Evolutionary conservation across 2,797 vertebrate species (phyloP).

Genomic region (Loris lydekkerianus): DNA sequence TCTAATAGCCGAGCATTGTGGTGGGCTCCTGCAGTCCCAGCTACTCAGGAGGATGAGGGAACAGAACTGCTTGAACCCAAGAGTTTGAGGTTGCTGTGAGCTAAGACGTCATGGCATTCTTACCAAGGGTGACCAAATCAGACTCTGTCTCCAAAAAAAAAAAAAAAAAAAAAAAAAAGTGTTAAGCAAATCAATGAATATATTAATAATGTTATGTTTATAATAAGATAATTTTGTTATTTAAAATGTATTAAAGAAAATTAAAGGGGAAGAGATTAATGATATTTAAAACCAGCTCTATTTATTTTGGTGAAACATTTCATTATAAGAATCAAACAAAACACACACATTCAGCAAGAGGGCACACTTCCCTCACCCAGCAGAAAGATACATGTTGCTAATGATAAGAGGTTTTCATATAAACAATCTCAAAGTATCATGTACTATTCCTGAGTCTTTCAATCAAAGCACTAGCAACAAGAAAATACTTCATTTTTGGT

Average conservation of each 20-base stretch:
- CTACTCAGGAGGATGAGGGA: too few relatives aligned
- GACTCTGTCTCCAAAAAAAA: too few relatives aligned
- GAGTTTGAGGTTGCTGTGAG: too few relatives aligned
- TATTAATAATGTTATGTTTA: background rate
- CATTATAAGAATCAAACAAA: constrained; percentile 69
- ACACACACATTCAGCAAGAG: constrained; percentile 26
- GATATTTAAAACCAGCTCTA: background rate
- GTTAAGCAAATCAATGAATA: constrained; percentile 11
- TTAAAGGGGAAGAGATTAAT: background rate
- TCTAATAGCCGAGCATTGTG: too few relatives aligned
- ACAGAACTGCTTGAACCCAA: too few relatives aligned
- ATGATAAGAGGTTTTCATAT: constrained; percentile 5
- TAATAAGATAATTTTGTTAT: background rate
- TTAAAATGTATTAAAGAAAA: constrained; percentile 32
- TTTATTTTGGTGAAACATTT: background rate
- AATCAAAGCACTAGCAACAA: constrained; percentile 32
- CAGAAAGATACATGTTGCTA: constrained; percentile 63
- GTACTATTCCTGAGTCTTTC: background rate
- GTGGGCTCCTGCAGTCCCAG: too few relatives aligned
- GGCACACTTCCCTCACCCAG: background rate
- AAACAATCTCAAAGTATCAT: background rate
- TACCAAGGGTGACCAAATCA: too few relatives aligned
- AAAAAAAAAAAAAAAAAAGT: too few relatives aligned
- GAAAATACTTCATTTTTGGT: background rate
- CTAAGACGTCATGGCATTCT: too few relatives aligned